phyloP scores from a whole-genome alignment of 2,888 invertebrate genomes.

The Aleiodes alternator region DNA sequence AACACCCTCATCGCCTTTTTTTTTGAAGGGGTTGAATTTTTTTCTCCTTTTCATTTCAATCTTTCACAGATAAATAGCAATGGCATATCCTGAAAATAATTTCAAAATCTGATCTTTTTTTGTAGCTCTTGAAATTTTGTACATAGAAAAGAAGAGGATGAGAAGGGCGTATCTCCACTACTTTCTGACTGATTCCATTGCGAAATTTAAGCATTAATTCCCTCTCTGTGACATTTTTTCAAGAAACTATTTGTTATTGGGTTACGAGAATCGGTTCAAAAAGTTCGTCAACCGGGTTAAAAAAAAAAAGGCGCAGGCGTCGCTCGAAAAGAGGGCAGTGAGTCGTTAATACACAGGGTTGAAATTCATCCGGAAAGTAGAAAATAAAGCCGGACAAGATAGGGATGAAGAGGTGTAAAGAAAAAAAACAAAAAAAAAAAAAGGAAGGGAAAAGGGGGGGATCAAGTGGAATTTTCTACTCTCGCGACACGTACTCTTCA shows the following conservation, averaged over 20 bases:
- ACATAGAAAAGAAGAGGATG: too few species aligned
- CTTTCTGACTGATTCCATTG: too few species aligned
- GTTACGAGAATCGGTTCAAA: constrained; percentile 29
- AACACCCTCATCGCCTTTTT: constrained; percentile 66
- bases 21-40: constrained; percentile 42
- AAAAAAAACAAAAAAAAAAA: too few species aligned
- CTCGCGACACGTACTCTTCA: constrained; percentile 68
- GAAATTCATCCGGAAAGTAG: constrained; percentile 6
- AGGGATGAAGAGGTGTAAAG: constrained; percentile 7
- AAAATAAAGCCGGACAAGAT: constrained; percentile 5
- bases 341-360: constrained; percentile 61
- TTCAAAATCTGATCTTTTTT: too few species aligned
- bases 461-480: constrained; percentile 42
- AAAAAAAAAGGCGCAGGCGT: constrained; percentile 52
- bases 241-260: too few species aligned
- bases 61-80: too few species aligned
- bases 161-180: too few species aligned
- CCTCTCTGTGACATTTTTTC: too few species aligned
- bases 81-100: too few species aligned
- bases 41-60: not conserved
- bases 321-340: constrained; percentile 65
- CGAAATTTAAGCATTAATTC: too few species aligned
- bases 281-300: constrained; percentile 26
- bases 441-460: constrained; percentile 12
- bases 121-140: too few species aligned